Base-by-base conservation (phyloP, 2,888 invertebrate genomes). In the Eueremaeus valkanovi region DNA sequence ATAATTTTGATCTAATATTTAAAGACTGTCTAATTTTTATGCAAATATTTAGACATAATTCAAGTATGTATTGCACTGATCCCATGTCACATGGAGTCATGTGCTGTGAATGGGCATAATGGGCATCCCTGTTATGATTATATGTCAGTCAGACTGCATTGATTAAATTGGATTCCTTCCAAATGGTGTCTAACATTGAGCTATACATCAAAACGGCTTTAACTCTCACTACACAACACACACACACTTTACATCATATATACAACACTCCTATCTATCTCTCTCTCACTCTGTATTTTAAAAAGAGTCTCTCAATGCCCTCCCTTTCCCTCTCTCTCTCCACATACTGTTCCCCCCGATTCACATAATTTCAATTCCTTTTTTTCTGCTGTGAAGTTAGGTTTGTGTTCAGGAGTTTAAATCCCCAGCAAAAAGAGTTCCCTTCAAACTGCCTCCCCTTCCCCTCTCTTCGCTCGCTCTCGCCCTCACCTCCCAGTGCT, bases 391-490 rank as follows among this genome's bases (percentile, higher is more conserved):
- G 8, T 51, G 21, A 51, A 8, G 51, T 51, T 51, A n/a, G n/a
- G 3, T 9, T 9, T 51, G 5, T 3, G 21, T 3, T 2, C 3
- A 45, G 1, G 42, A 45, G 42, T 45, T 51, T 51, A 51, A 51
- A 51, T 51, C 51, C 51, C 51, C 51, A 21, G 51, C 51, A 51
- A 51, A 51, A 51, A 51, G 51, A 51, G 51, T n/a, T 51, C 51
- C n/a, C 51, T 21, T 21, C 21, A 8, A 51, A 21, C 21, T 51
- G 51, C 51, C 51, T 51, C 51, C 51, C 51, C 45, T 49, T 51
- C 21, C 51, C n/a, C n/a, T 3, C n/a, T 21, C 16, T 21, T n/a
- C 21, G 16, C n/a, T 51, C n/a, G 8, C 16, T n/a, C 16, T 21
- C 1, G n/a, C 3, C 51, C 51, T 21, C 42, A 16, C 21, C 51